These are phyloP conservation scores for Hydrophis major DNA, from an alignment of 2,797 vertebrate species.

Conservation along the genomic window DNA sequence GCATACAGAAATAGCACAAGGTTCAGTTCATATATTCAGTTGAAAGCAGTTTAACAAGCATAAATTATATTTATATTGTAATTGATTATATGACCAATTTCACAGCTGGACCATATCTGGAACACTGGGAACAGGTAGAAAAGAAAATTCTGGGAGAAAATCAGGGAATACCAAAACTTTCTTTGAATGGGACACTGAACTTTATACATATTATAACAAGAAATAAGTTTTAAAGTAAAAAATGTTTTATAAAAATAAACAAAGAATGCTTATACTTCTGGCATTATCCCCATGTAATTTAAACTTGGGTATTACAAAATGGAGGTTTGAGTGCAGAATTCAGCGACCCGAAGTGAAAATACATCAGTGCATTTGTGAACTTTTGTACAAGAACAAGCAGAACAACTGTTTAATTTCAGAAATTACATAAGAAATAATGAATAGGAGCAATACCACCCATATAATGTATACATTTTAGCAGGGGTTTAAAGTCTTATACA, in stretches of 20 bases:
- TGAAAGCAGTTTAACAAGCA: conserved; percentile 59
- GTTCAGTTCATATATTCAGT: conserved; percentile 57
- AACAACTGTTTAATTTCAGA: not conserved
- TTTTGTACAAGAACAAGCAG: not conserved
- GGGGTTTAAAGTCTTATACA: not conserved
- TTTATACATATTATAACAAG: not conserved
- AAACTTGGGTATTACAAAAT: not conserved
- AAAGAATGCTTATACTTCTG: conserved; percentile 21
- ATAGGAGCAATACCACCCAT: not conserved
- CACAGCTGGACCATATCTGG: not conserved
- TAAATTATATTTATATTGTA: conserved; percentile 52
- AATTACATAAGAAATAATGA: not conserved
- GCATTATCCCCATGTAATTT: not conserved
- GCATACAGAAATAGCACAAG: conserved; percentile 50
- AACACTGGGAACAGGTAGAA: not conserved
- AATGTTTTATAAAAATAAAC: conserved; percentile 12
- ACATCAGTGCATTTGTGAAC: too few relatives aligned
- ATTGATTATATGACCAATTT: conserved; percentile 57
- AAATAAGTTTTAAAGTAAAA: conserved; percentile 35
- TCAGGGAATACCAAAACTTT: not conserved
- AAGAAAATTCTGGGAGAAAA: not conserved
- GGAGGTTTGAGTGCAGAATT: not conserved
- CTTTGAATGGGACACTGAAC: not conserved
- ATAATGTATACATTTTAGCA: not conserved
- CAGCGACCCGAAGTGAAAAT: not conserved